Base-by-base conservation (phyloP, 37 sponge, comb jelly and placozoan species). In the Crambe crambe region DNA sequence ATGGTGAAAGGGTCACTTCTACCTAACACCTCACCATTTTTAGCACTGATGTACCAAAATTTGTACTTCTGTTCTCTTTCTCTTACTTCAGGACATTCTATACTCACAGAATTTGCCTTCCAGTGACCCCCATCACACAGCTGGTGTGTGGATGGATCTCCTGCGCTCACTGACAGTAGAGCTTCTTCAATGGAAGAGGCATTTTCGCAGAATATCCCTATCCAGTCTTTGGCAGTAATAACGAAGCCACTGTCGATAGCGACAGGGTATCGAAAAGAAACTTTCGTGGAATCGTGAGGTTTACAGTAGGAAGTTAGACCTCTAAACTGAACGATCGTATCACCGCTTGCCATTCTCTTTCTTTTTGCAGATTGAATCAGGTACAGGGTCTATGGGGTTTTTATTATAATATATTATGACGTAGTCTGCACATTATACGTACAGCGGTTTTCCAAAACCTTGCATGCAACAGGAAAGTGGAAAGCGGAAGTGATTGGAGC, bases 41-140 rank as follows among this genome's bases (percentile, higher is more conserved):
- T 3, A 2, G 2, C 23, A 31, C 79, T 44, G 34, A 38, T 67
- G 36, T 67, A 79, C 29, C 37, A 32, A 35, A 79, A 42, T 25
- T 27, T 27, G 68, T 79, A 79, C 18, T 12, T 42, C 3, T 30
- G 3, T n/a, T n/a, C n/a, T n/a, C n/a, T n/a, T 3, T 20, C 57
- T 1, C 34, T 30, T 31, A 26, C 56, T 26, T 10, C 26, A 1
- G 34, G 44, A 4, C 22, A 27, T 15, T 44, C 31, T 31, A 74
- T 47, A 12, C 29, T 31, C 1, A 74, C 74, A 32, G 2, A 20
- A 29, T 56, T 56, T 3, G 56, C 29, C 34, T 74, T 74, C 44
- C 44, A 74, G 54, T 51, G 56, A 3, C 74, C 74, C 3, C 74
- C 74, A 31, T 74, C 74, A 51, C 74, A 74, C 1, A 54, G 74